Percentiles rank a stretch among this genome's conserved stretches.
phyloP scores from a whole-genome alignment of 2,797 vertebrate genomes.

The Sebastes dallii region DNA sequence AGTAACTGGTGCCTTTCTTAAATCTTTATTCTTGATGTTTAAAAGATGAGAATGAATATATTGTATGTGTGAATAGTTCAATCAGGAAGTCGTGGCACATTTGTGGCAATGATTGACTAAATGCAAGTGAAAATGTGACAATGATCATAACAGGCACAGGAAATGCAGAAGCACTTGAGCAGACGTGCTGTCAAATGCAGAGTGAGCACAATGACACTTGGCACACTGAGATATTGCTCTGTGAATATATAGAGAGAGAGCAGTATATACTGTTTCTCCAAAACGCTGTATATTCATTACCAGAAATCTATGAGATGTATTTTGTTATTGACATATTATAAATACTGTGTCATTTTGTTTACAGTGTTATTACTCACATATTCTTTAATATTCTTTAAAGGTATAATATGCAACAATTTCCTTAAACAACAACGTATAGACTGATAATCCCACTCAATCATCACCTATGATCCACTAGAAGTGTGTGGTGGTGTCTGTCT shows the following conservation, averaged over 20 bases:
- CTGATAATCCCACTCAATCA: too few relatives aligned
- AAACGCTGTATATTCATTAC: neutral
- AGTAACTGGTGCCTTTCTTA: slow-evolving; percentile 43
- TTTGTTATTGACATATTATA: neutral
- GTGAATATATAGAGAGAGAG: neutral
- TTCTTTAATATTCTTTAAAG: neutral
- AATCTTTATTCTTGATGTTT: neutral
- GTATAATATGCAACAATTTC: too few relatives aligned
- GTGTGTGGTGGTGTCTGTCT: too few relatives aligned
- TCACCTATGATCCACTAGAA: too few relatives aligned
- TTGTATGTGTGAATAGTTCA: neutral
- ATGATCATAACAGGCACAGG: neutral
- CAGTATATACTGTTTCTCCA: neutral
- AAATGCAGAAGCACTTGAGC: slow-evolving; percentile 1
- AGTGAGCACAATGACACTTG: neutral
- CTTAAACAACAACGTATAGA: too few relatives aligned
- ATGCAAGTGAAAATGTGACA: slow-evolving; percentile 1
- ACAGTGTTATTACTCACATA: neutral
- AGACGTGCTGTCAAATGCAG: neutral
- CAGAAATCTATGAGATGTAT: neutral
- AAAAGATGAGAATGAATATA: neutral
- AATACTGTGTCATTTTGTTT: neutral
- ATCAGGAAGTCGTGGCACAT: neutral
- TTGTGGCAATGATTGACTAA: neutral
- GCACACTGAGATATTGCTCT: neutral